phyloP scores from a whole-genome alignment of 1,140 invertebrate species.

The Ganaspis sp. region DNA sequence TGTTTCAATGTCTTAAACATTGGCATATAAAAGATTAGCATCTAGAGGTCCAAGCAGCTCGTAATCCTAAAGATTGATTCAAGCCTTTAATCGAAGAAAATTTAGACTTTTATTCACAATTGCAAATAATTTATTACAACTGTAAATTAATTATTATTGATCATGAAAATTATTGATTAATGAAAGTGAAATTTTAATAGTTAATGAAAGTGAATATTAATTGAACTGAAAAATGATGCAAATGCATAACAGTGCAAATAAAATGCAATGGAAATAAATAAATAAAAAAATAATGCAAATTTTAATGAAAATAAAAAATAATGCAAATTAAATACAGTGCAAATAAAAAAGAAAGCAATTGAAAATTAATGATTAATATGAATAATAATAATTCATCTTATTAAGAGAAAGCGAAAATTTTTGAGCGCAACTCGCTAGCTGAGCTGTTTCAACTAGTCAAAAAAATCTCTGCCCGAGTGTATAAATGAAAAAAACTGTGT shows the following conservation, averaged over 20 bases:
- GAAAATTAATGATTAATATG: too few species aligned
- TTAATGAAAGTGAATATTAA: too few species aligned
- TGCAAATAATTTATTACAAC: background rate
- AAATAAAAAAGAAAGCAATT: too few species aligned
- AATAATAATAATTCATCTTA: background rate
- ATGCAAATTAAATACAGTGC: too few species aligned
- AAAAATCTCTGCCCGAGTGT: slow-evolving; percentile 26
- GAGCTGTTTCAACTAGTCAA: slow-evolving; percentile 23
- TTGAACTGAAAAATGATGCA: too few species aligned
- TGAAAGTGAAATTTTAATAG: too few species aligned
- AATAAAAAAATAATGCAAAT: too few species aligned
- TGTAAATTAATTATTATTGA: too few species aligned
- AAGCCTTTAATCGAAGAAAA: background rate
- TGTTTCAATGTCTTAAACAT: slow-evolving; percentile 48
- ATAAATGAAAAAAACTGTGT: slow-evolving; percentile 5
- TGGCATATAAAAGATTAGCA: slow-evolving; percentile 58
- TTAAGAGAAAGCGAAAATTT: background rate
- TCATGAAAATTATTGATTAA: too few species aligned
- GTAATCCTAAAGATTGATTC: background rate
- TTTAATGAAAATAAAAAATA: too few species aligned
- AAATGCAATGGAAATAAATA: too few species aligned
- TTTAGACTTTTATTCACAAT: background rate
- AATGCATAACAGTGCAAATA: too few species aligned
- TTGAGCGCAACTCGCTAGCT: slow-evolving; percentile 2
- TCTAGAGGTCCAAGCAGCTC: slow-evolving; percentile 49